Evolutionary conservation across 2,888 invertebrate species (phyloP), one percentile per base, ranked within the genome.

Genomic region (Mermis nigrescens): DNA sequence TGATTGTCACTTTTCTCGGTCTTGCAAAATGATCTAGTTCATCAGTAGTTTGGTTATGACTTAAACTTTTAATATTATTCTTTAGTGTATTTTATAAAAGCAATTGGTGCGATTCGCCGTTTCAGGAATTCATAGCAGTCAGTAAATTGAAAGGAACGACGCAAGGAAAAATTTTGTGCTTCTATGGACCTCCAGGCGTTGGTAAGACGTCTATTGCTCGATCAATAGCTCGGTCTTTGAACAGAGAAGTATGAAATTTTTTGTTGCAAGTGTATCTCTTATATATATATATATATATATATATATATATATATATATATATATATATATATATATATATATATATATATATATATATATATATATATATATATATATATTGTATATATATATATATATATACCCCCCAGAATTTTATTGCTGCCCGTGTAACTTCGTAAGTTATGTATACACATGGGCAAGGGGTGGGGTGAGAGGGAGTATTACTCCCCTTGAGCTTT

Each of bases 91-190:
- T 52, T 15, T 52, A 12, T 52, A 7, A 52, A 26, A 15, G 7
- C n/a, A 52, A 52, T 32, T 28, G 7, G 12, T 55, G 15, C 19
- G n/a, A 24, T n/a, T 7, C 46, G 4, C 52, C 26, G 61, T 60
- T 59, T 65, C 62, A 75, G 78, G 98, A 99, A 79, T 99, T 98
- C 72, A 95, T 99, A 67, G 98, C 98, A 1, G 95, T 99, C 0
- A 94, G 92, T 65, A 88, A 92, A 69, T 76, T 98, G 59, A 92
- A 90, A 72, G 72, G 73, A 3, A 88, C 88, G 0, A 80, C 82
- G 4, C 95, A 98, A 75, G 98, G 98, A 45, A 98, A 98, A 79
- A 99, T 99, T 68, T 77, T 99, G 38, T 99, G 98, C 76, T 95
- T 99, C 76, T 85, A 95, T 72, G 98, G 98, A 26, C 95, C 98